phyloP scores from a whole-genome alignment of 2,888 invertebrate species.

The Leptopilina drosophilae region DNA sequence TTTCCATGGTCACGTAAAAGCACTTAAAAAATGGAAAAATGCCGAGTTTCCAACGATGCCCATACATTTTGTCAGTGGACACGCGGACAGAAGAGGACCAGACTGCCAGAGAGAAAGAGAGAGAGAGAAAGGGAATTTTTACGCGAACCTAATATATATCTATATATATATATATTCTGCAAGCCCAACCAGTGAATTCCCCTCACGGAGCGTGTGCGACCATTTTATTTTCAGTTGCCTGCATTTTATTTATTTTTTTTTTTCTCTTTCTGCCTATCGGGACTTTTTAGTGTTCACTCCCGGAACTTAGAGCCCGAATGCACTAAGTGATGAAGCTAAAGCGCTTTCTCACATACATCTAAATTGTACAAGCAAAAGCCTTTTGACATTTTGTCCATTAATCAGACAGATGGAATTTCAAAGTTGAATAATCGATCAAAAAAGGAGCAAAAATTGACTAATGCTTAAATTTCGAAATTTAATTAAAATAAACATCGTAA shows the following conservation, averaged over 20 bases:
- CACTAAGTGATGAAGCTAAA: constrained; percentile 12
- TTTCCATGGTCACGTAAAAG: constrained; percentile 60
- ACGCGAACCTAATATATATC: neutral
- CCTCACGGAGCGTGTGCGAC: constrained; percentile 57
- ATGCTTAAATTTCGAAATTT: neutral
- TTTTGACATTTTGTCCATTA: neutral
- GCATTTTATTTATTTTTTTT: constrained; percentile 62
- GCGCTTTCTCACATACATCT: constrained; percentile 30
- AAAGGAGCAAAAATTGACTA: neutral
- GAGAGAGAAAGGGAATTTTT: neutral
- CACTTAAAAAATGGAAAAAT: constrained; percentile 69
- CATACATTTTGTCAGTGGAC: constrained; percentile 57
- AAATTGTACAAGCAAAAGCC: neutral
- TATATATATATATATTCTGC: neutral
- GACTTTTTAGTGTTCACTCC: constrained; percentile 22
- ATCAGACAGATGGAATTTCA: neutral
- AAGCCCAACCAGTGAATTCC: constrained; percentile 59
- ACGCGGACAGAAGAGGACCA: constrained; percentile 11
- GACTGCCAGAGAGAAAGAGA: neutral
- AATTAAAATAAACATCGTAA: neutral
- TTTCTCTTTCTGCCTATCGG: constrained; percentile 56
- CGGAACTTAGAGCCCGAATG: constrained; percentile 60
- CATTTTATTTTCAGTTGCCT: constrained; percentile 72
- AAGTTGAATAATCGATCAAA: constrained; percentile 18
- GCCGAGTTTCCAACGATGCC: constrained; percentile 62